phyloP scores from a whole-genome alignment of 2,113 vertebrate species.

The Trogon surrucura region DNA sequence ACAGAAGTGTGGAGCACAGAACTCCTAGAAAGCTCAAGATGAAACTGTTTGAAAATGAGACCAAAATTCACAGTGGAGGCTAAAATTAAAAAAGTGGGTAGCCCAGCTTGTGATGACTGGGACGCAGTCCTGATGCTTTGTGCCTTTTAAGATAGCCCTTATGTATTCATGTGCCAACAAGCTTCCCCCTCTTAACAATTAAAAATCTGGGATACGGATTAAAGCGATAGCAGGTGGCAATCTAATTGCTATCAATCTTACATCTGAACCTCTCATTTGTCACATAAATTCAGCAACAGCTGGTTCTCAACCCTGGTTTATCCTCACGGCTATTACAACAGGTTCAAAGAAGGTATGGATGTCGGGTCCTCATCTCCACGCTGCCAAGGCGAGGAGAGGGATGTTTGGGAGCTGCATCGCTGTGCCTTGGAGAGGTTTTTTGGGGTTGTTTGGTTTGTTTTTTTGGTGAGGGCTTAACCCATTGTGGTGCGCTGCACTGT shows the following conservation, averaged over 20 bases:
- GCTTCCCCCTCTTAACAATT: constrained; percentile 5
- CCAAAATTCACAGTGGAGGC: not conserved
- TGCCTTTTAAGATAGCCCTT: not conserved
- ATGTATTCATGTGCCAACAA: constrained; percentile 20
- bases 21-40: not conserved
- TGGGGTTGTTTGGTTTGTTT: no score
- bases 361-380: not conserved
- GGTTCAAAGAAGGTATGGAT: constrained; percentile 38
- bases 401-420: not conserved
- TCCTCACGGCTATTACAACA: not conserved
- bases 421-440: no score
- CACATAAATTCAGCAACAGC: constrained; percentile 50
- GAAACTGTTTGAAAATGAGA: not conserved
- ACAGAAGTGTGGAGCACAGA: not conserved
- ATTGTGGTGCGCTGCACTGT: no score
- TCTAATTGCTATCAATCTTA: constrained; percentile 65
- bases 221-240: constrained; percentile 70
- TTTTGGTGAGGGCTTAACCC: no score
- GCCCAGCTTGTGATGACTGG: not conserved
- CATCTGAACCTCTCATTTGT: constrained; percentile 61
- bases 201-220: constrained; percentile 50
- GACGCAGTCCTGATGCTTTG: not conserved
- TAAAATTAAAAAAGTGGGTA: not conserved
- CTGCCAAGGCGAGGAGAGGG: not conserved
- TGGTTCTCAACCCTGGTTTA: constrained; percentile 52